Conservation (phyloP, 2,888 invertebrate genomes). For the Lymantria dispar region DNA sequence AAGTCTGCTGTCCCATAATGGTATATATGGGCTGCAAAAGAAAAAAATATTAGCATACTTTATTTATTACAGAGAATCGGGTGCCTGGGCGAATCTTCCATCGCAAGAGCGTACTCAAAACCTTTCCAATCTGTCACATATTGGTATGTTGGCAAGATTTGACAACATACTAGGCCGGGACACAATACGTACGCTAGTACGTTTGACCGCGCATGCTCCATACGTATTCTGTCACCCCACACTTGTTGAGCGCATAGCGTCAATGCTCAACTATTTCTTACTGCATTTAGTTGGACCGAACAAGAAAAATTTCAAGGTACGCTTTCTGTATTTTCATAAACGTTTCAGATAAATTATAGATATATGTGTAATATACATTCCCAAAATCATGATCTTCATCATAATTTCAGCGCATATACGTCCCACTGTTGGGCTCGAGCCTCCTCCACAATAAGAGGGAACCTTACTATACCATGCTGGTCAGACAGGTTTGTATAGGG, state of each 20-base stretch:
- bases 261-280: conserved; percentile 97
- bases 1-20: too few species aligned
- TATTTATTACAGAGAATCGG: conserved; percentile 80
- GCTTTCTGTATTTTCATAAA: not conserved
- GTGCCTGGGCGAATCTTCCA: conserved; percentile 88
- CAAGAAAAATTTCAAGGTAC: conserved; percentile 93
- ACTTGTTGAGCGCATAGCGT: conserved; percentile 95
- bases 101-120: conserved; percentile 89
- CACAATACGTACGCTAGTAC: conserved; percentile 92
- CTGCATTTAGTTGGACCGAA: conserved; percentile 95
- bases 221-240: conserved; percentile 94
- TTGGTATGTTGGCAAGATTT: conserved; percentile 93
- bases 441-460: too few species aligned
- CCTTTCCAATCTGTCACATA: conserved; percentile 86
- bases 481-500: too few species aligned
- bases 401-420: too few species aligned
- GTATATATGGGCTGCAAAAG: not conserved
- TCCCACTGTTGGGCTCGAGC: too few species aligned
- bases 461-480: too few species aligned
- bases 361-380: too few species aligned
- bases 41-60: not conserved
- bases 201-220: conserved; percentile 88
- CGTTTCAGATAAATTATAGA: too few species aligned
- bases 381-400: too few species aligned
- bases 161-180: conserved; percentile 96